These are phyloP conservation scores for Tragopan temminckii DNA, from an alignment of 2,797 vertebrate species.

Conservation along the genomic window DNA sequence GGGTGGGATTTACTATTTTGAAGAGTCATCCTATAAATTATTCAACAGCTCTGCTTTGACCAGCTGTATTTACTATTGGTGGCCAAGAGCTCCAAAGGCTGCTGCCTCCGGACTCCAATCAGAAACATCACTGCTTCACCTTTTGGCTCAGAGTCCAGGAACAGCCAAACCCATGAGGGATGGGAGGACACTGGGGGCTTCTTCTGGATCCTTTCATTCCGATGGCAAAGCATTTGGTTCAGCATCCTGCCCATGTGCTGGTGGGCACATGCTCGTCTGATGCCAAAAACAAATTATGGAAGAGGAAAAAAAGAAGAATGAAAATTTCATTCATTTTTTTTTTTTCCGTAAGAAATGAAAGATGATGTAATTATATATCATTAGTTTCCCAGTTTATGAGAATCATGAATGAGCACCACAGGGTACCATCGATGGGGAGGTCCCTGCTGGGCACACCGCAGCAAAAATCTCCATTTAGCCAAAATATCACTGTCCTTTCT, in stretches of 20 bases:
- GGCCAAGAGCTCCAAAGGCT: not conserved
- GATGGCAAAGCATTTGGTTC: not conserved
- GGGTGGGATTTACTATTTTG: not conserved
- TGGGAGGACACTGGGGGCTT: accelerated
- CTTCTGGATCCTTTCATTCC: not conserved
- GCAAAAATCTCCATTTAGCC: not conserved
- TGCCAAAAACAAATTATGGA: not conserved
- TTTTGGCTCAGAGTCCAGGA: not conserved
- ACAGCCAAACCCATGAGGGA: not conserved
- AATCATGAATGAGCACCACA: not conserved
- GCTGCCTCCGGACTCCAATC: not conserved
- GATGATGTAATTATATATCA: not conserved
- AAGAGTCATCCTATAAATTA: not conserved
- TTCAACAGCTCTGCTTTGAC: not conserved
- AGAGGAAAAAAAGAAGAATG: not conserved
- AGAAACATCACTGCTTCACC: not conserved
- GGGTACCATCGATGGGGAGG: not conserved
- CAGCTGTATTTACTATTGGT: conserved; percentile 26
- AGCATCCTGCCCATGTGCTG: not conserved
- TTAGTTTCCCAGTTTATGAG: not conserved
- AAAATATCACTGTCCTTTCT: not conserved
- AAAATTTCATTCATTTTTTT: no score
- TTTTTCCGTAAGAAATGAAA: not conserved
- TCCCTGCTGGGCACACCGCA: not conserved
- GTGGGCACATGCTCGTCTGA: not conserved